A percentile compares a stretch with the other conserved stretches of the same genome.
phyloP scores from a whole-genome alignment of 2,797 vertebrate species.

The Crocodylus rhombifer region DNA sequence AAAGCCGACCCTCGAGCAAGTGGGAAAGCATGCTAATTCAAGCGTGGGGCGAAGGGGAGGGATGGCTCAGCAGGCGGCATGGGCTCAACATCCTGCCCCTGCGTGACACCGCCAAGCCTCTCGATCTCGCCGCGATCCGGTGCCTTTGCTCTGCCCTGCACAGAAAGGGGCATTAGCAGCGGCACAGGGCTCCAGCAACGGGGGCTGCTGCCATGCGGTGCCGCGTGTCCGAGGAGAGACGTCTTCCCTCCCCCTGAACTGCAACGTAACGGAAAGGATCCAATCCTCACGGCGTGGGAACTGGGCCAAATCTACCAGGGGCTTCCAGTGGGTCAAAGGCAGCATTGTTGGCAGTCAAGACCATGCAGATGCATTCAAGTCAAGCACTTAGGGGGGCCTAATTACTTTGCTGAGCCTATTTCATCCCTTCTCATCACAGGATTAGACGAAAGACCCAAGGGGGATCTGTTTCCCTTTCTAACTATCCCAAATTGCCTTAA shows the following conservation, averaged over 20 bases:
- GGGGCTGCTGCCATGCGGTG: too few species aligned
- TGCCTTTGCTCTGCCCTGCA: rapidly evolving
- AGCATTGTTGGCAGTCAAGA: slow-evolving; percentile 44
- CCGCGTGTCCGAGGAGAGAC: not conserved
- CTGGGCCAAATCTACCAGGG: not conserved
- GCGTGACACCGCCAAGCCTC: not conserved
- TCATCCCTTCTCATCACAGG: not conserved
- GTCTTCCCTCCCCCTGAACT: slow-evolving; percentile 16
- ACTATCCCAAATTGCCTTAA: not conserved
- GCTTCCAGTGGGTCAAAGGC: slow-evolving; percentile 68
- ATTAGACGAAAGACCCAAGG: slow-evolving; percentile 46
- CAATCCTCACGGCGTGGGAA: too few species aligned
- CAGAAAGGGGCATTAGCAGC: not conserved
- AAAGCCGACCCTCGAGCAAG: rapidly evolving
- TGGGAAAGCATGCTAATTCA: too few species aligned
- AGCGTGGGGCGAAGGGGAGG: too few species aligned
- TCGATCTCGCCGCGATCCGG: not conserved
- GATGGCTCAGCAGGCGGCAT: not conserved
- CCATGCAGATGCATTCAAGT: slow-evolving; percentile 46
- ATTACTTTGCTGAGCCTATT: slow-evolving; percentile 35
- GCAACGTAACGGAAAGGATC: not conserved
- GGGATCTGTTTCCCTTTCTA: not conserved
- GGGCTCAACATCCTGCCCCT: too few species aligned
- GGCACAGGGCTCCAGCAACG: too few species aligned
- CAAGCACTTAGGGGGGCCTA: slow-evolving; percentile 35